Evolutionary conservation across 2,888 invertebrate species (phyloP).

Genomic region (Ditula angustiorana): DNA sequence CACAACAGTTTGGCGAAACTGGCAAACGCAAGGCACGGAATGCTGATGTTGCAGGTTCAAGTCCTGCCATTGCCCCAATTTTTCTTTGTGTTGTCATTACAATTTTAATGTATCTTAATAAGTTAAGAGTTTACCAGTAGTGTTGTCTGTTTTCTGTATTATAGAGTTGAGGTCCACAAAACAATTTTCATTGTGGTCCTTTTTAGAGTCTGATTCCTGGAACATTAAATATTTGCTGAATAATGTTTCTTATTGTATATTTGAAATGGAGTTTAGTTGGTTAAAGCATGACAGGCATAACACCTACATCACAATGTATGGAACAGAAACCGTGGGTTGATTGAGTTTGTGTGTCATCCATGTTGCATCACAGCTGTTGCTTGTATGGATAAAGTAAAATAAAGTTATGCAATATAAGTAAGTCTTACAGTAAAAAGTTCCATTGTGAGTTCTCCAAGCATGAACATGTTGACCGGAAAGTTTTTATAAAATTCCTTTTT

Average conservation of each 20-base stretch:
- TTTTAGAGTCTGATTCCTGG: constrained; percentile 39
- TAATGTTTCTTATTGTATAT: neutral
- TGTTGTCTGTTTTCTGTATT: constrained; percentile 53
- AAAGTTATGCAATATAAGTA: neutral
- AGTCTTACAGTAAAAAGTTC: constrained; percentile 59
- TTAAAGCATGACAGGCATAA: neutral
- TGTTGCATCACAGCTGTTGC: no score
- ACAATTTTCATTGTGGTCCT: constrained; percentile 48
- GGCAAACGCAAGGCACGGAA: no score
- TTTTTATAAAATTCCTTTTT: constrained; percentile 57
- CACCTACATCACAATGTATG: neutral
- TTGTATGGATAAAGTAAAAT: neutral
- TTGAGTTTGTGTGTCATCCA: no score
- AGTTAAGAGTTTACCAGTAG: constrained; percentile 56
- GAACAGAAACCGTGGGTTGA: no score
- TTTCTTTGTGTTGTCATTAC: no score
- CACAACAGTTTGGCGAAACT: no score
- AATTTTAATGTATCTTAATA: no score
- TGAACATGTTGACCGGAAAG: constrained; percentile 69
- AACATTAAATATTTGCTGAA: constrained; percentile 26
- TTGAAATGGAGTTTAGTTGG: neutral
- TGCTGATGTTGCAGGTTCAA: no score
- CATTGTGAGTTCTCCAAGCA: constrained; percentile 71
- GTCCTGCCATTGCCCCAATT: no score
- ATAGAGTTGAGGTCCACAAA: constrained; percentile 66